Conservation (phyloP, 2,797 vertebrate species). For the Steatocranus sp. region DNA sequence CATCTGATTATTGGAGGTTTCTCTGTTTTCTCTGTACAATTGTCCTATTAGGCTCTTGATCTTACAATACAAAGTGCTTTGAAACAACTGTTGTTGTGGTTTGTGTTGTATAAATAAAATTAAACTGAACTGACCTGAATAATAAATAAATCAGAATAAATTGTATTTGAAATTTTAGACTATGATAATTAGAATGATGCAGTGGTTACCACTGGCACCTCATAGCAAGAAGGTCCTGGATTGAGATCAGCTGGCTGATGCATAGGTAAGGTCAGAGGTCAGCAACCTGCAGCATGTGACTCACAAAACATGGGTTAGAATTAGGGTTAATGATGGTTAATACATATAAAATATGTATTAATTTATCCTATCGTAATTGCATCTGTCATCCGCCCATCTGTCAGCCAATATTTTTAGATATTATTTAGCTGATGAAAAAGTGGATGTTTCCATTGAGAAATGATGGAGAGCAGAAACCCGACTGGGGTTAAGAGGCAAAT, state of each 20-base stretch:
- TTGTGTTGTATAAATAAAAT: background rate
- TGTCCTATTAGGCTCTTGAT: background rate
- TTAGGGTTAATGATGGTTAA: background rate
- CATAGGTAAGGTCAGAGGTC: background rate
- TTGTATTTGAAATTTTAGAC: background rate
- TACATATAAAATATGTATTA: accelerated
- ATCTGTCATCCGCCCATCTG: accelerated
- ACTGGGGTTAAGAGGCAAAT: background rate
- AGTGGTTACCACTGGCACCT: accelerated
- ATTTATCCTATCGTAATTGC: accelerated
- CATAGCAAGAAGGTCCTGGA: background rate
- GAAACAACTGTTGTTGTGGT: background rate
- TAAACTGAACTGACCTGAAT: accelerated
- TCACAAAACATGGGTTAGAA: background rate
- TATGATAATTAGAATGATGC: background rate
- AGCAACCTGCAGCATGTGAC: accelerated
- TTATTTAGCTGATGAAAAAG: background rate
- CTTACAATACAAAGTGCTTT: background rate
- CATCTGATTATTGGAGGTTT: background rate
- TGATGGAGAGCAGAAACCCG: background rate
- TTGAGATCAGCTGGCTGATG: accelerated
- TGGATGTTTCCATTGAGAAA: background rate
- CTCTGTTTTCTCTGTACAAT: background rate
- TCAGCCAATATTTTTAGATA: background rate
- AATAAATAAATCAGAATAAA: no score